Base-by-base conservation (phyloP, 2,113 vertebrate species). In the Atherinomorus stipes region DNA sequence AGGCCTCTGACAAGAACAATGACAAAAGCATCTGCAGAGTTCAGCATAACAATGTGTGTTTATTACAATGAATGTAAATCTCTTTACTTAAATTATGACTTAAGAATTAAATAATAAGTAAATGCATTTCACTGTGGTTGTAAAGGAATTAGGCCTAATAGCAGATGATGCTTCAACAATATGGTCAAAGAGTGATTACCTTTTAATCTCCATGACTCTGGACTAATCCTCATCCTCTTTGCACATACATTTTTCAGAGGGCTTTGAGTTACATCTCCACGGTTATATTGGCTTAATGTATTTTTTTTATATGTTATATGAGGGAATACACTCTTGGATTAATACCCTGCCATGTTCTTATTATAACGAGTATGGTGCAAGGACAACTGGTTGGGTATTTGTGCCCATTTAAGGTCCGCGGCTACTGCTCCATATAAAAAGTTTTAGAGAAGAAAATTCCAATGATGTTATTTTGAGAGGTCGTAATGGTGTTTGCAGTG, bases 281-380 rank as follows among this genome's bases (percentile, higher is more conserved):
- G 51, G 64, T 78, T 85, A 25, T 74, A 82, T 73, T 66, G 58
- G 69, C 53, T 79, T 63, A 16, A 47, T 78, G 64, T 81, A 60
- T 81, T 85, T 75, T 74, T 64, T 45, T 40, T 26, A 26, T 65
- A 4, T 80, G 72, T 85, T 62, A 64, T 78, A 71, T 76, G 81
- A 89, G 76, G 61, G 68, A 78, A 60, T 62, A 65, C 59, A 64
- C 78, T 66, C 67, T 80, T 64, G 60, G 78, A 91, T 87, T 90
- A 90, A 86, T 81, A 78, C 72, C 67, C 86, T 42, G 70, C 83
- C 82, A 86, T 89, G 81, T 85, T 78, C 72, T 81, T 63, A 76
- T 90, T 80, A 72, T 45, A 34, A 18, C 11, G 19, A 25, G 64
- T 38, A 21, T 3, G 1, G 53, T 44, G 67, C 13, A 23, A 61